phyloP scores from a whole-genome alignment of 2,888 invertebrate species.

The Scelioninae gen. 1 region DNA sequence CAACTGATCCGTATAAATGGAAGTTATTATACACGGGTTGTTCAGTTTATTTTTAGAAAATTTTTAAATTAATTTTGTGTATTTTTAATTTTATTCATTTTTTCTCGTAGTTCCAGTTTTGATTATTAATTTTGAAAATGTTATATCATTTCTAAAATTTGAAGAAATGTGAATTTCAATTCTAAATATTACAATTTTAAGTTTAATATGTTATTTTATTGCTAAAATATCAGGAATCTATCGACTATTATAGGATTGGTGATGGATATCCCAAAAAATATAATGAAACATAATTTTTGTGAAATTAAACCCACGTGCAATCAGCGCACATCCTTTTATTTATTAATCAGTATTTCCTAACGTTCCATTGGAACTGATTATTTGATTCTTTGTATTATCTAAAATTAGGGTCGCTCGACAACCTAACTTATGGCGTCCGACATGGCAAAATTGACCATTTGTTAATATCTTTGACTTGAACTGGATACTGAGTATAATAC shows the following conservation, averaged over 20 bases:
- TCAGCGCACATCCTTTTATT: constrained; percentile 34
- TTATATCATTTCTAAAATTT: neutral
- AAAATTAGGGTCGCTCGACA: constrained; percentile 40
- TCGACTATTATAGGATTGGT: too few species aligned
- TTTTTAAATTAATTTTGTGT: too few species aligned
- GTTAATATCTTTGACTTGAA: constrained; percentile 21
- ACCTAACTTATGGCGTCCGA: constrained; percentile 49
- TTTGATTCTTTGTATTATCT: constrained; percentile 49
- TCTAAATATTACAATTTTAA: too few species aligned
- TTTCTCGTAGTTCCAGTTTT: neutral
- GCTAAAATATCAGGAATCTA: too few species aligned
- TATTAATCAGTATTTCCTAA: constrained; percentile 47
- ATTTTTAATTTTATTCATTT: neutral
- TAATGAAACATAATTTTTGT: constrained; percentile 14
- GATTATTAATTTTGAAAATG: too few species aligned
- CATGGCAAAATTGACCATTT: constrained; percentile 30
- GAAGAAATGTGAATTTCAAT: too few species aligned
- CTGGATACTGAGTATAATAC: constrained; percentile 4
- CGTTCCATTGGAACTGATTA: constrained; percentile 34
- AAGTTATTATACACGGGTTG: neutral
- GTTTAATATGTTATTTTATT: too few species aligned
- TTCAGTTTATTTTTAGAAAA: neutral
- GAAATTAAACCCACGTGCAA: constrained; percentile 42
- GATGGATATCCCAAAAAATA: neutral
- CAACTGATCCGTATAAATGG: neutral